Base-by-base conservation (phyloP, 92 coral and sea anemone genomes). In the Scolanthus callimorphus region DNA sequence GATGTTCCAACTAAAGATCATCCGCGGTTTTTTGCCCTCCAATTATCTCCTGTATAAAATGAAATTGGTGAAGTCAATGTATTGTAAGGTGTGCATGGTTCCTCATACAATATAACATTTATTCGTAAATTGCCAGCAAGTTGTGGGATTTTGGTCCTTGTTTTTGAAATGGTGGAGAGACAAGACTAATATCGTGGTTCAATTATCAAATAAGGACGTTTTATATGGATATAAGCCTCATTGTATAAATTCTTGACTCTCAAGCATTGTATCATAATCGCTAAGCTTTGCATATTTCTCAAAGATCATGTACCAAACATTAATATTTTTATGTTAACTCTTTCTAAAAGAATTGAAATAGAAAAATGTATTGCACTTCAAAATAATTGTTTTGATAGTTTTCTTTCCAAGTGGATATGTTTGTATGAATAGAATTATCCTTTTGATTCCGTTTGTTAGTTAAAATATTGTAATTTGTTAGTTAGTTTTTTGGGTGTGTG, bases 111-210 rank as follows among this genome's bases (percentile, higher is more conserved):
- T 46, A 10, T 9, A 46, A 46, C 52, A 46, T 21, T 46, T 46
- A 46, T 46, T 46, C 17, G 52, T 19, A 10, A 46, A 46, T 46
- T 46, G 52, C 23, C 11, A 46, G 17, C 52, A 46, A 10, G 22
- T 4, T 9, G 52, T 46, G 4, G 52, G 17, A 6, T 46, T 46
- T 46, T 46, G 52, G 52, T 46, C 52, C 52, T 20, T 46, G 12
- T 46, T 46, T 20, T 46, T 46, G 52, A 46, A 46, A 46, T 46
- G 52, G 52, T 46, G 52, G 52, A 46, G 52, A 46, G 52, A 46
- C 23, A 46, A 46, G 52, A 10, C 52, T 10, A 46, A 46, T 19
- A 10, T 11, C 23, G 17, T 4, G 17, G 52, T 46, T 46, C 52
- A 46, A 6, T 4, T 46, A 10, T 9, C 52, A 4, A 46, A 46